A percentile compares a stretch with the other conserved stretches of the same genome.
Conservation (phyloP, 2,888 invertebrate genomes). For the Argyresthia goedartella region DNA sequence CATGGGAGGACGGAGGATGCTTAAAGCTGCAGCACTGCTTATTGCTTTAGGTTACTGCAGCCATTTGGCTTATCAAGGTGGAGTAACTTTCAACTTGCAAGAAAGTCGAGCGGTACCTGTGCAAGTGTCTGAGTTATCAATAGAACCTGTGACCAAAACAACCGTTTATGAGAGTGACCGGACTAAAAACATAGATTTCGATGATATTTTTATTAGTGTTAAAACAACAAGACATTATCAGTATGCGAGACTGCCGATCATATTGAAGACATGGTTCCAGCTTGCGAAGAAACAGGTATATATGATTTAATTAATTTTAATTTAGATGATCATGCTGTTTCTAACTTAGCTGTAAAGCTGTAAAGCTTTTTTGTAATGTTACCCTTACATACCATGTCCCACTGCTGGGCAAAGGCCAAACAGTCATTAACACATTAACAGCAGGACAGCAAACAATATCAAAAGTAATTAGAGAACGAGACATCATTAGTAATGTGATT, state of each 20-base stretch:
- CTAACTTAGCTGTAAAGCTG: too few relatives aligned
- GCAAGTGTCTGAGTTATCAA: constrained; percentile 53
- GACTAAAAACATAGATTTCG: constrained; percentile 73
- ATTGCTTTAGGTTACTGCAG: constrained; percentile 73
- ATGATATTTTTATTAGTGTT: constrained; percentile 95
- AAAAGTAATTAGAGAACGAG: background rate
- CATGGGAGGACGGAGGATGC: constrained; percentile 58
- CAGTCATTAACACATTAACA: too few relatives aligned
- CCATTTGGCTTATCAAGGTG: constrained; percentile 73
- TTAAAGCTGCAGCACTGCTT: constrained; percentile 62
- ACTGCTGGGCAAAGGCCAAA: too few relatives aligned
- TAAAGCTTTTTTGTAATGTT: too few relatives aligned
- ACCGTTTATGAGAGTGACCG: constrained; percentile 30
- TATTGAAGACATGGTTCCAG: constrained; percentile 96
- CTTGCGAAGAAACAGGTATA: constrained; percentile 91
- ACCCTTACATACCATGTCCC: too few relatives aligned
- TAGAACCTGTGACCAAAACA: constrained; percentile 66
- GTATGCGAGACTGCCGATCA: constrained; percentile 83
- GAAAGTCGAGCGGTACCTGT: constrained; percentile 52
- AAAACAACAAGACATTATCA: constrained; percentile 95
- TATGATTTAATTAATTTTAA: constrained; percentile 14
- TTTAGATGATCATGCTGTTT: too few relatives aligned
- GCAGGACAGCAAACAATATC: too few relatives aligned
- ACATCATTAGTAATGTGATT: background rate
- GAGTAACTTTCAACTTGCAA: constrained; percentile 60